Evolutionary conservation across 2,113 vertebrate genomes (phyloP).

Genomic region (Oryzias javanicus): DNA sequence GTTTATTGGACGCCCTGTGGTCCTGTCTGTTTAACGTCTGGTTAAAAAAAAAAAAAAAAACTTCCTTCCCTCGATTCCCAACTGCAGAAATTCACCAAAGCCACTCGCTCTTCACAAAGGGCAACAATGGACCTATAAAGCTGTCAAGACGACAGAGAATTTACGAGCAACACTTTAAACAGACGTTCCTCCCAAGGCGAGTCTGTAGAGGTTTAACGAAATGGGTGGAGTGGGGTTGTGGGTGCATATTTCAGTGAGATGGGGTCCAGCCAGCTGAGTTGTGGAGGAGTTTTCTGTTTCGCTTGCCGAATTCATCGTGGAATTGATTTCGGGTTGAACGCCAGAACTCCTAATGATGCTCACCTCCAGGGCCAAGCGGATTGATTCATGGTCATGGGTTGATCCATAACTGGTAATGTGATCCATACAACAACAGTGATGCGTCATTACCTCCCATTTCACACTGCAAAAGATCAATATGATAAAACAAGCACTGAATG

Average conservation of each 20-base stretch:
- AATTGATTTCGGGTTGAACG: constrained; percentile 59
- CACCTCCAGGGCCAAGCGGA: constrained; percentile 66
- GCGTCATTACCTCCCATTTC: constrained; percentile 50
- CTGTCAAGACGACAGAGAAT: constrained; percentile 60
- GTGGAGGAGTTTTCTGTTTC: constrained; percentile 10
- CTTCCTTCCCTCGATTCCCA: constrained; percentile 64
- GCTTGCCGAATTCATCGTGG: constrained; percentile 54
- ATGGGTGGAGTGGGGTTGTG: not conserved
- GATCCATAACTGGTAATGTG: constrained; percentile 65
- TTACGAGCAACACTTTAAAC: constrained; percentile 61
- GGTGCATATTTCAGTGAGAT: constrained; percentile 23
- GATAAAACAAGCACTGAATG: constrained; percentile 26
- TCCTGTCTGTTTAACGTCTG: constrained; percentile 34
- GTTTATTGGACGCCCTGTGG: constrained; percentile 30
- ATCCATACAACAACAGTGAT: constrained; percentile 44
- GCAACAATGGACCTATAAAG: constrained; percentile 72
- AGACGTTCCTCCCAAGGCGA: constrained; percentile 30
- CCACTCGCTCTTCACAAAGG: constrained; percentile 45
- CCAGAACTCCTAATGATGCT: constrained; percentile 53
- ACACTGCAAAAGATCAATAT: constrained; percentile 24
- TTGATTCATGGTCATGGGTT: constrained; percentile 40
- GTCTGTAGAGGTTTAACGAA: constrained; percentile 19
- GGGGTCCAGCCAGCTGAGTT: constrained; percentile 5
- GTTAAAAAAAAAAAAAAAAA: constrained; percentile 33
- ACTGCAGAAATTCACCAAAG: constrained; percentile 54